phyloP scores from a whole-genome alignment of 1,140 invertebrate species.

The Adoxophyes honmai region DNA sequence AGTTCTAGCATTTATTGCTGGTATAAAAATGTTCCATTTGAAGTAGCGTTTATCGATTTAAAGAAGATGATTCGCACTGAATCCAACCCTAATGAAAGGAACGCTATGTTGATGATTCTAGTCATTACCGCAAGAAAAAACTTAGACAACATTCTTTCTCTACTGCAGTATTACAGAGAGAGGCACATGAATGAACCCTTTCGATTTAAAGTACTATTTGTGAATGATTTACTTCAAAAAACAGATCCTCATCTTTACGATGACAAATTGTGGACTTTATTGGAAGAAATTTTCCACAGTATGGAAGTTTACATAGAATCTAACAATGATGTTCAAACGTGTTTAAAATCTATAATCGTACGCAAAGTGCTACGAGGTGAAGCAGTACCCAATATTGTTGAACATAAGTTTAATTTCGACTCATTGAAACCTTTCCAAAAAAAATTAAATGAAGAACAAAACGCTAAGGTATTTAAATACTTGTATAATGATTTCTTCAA shows the following conservation, averaged over 20 bases:
- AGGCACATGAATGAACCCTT: constrained; percentile 48
- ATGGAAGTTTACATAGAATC: constrained; percentile 48
- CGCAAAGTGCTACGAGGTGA: constrained; percentile 35
- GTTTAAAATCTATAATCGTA: constrained; percentile 36
- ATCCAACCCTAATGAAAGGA: constrained; percentile 28
- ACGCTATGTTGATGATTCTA: constrained; percentile 35
- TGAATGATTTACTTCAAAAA: constrained; percentile 7
- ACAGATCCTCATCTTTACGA: constrained; percentile 29
- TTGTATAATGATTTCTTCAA: constrained; percentile 26
- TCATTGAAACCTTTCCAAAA: constrained; percentile 32
- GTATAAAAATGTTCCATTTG: constrained; percentile 5
- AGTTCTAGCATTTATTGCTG: neutral
- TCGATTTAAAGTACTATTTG: neutral
- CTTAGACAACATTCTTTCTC: constrained; percentile 31
- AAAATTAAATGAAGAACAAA: constrained; percentile 33
- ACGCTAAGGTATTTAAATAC: constrained; percentile 40
- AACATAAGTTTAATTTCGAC: constrained; percentile 42
- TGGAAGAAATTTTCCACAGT: constrained; percentile 46
- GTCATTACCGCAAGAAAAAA: constrained; percentile 29
- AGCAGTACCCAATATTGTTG: constrained; percentile 39
- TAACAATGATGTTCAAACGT: constrained; percentile 36
- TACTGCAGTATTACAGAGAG: constrained; percentile 43
- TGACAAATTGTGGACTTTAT: constrained; percentile 39
- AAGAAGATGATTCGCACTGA: constrained; percentile 1
- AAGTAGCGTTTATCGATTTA: neutral